A percentile compares a stretch with the other conserved stretches of the same genome.
phyloP scores from a whole-genome alignment of 2,888 invertebrate species.

The Microctonus brassicae region DNA sequence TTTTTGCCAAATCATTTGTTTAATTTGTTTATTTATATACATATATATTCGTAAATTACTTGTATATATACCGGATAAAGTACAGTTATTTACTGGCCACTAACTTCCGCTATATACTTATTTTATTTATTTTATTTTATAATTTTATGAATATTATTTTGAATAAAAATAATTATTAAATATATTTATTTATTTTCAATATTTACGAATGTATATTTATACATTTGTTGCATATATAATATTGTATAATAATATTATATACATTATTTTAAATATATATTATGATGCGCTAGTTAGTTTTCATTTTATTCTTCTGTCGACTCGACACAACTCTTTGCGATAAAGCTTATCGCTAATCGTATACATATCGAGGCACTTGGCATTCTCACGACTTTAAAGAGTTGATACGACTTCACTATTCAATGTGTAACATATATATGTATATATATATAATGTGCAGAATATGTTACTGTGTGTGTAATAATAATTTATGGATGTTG shows the following conservation, averaged over 20 bases:
- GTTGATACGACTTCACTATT: not conserved
- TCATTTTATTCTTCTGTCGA: not conserved
- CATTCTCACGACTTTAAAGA: not conserved
- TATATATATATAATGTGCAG: not conserved
- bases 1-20: constrained; percentile 4
- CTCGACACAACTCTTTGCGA: constrained; percentile 1
- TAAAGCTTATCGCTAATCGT: constrained; percentile 23
- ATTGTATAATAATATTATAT: too few species aligned
- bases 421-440: not conserved
- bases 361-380: not conserved
- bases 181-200: too few species aligned
- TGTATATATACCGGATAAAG: constrained; percentile 5
- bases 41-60: too few species aligned
- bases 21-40: too few species aligned
- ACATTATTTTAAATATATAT: not conserved
- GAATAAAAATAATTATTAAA: not conserved
- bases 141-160: not conserved
- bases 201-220: not conserved
- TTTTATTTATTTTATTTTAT: not conserved
- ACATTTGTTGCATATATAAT: not conserved
- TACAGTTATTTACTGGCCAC: not conserved
- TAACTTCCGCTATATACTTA: not conserved
- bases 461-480: too few species aligned
- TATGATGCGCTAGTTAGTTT: not conserved
- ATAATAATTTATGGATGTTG: too few species aligned